Evolutionary conservation across 2,797 vertebrate genomes (phyloP), one percentile per base, ranked within the genome.

Genomic region (Neostethus bicornis): DNA sequence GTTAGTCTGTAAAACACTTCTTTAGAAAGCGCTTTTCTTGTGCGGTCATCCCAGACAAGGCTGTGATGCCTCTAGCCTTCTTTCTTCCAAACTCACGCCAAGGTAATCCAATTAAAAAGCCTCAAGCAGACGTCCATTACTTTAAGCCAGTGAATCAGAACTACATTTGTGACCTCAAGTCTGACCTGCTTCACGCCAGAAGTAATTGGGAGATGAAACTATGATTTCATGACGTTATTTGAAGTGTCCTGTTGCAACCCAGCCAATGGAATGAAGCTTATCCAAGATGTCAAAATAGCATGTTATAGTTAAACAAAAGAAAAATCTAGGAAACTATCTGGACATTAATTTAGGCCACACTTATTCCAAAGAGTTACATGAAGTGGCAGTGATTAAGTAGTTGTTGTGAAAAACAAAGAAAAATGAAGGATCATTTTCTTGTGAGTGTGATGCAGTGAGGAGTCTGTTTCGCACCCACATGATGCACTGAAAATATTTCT

Each of bases 141-240:
- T 41, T 24, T 26, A 48, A 73, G 26, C 38, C 32, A 26, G 14
- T 47, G 49, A 46, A 54, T 49, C 56, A 56, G 32, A 57, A 17
- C n/a, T 49, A n/a, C 71, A 60, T 60, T 45, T 49, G 47, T 66
- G 51, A 70, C 58, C 56, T 66, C 45, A 25, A 37, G 14, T 41
- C 61, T 51, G 24, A 63, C 50, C 46, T n/a, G 16, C 52, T 79
- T 24, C 13, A 38, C 38, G 34, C 51, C 29, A 61, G 44, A 70
- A 2, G 12, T 48, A 58, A 71, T 39, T 56, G 31, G 41, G 32
- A 48, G 37, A 52, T 28, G 14, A 46, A 29, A 45, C 26, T 19
- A 17, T 23, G 23, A 42, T 54, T 24, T 54, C 35, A 37, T 38
- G 17, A 46, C 25, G 47, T 46, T 17, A n/a, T 12, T 46, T 37